A percentile compares a stretch with the other conserved stretches of the same genome.
phyloP scores from a whole-genome alignment of 2,113 vertebrate species.

The Brienomyrus longianalis region DNA sequence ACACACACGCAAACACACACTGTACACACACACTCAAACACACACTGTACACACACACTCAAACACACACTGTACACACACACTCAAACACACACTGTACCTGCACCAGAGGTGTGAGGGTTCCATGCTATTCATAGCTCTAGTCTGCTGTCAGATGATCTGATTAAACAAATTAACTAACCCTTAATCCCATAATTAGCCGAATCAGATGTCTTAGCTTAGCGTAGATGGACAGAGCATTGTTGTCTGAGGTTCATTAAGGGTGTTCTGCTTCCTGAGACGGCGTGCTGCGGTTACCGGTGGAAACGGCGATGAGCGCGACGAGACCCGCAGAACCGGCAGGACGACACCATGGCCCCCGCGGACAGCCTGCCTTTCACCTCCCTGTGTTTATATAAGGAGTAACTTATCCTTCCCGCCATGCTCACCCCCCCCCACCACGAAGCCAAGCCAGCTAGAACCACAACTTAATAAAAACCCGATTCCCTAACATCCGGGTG shows the following conservation, averaged over 20 bases:
- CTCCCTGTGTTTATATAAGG: conserved; percentile 75
- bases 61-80: neutral
- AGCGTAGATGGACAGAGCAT: neutral
- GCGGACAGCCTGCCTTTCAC: conserved; percentile 75
- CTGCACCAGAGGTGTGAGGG: neutral
- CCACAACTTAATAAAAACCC: conserved; percentile 68
- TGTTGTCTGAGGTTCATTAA: neutral
- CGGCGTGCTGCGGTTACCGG: conserved; percentile 49
- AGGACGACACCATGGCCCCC: conserved; percentile 56
- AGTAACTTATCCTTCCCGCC: conserved; percentile 68
- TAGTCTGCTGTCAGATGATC: neutral
- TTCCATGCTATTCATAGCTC: neutral
- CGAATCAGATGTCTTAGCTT: neutral
- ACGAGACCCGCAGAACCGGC: conserved; percentile 63
- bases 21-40: too few relatives aligned
- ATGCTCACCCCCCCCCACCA: conserved; percentile 40
- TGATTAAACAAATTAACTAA: neutral
- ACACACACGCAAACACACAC: too few relatives aligned
- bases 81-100: neutral
- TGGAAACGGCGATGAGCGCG: conserved; percentile 53
- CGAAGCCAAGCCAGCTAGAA: conserved; percentile 61
- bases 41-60: neutral
- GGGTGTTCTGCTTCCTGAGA: neutral
- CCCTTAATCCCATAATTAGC: neutral
- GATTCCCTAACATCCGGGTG: conserved; percentile 43